Conservation (phyloP, 2,888 invertebrate genomes). For the Tetragnatha montana region DNA sequence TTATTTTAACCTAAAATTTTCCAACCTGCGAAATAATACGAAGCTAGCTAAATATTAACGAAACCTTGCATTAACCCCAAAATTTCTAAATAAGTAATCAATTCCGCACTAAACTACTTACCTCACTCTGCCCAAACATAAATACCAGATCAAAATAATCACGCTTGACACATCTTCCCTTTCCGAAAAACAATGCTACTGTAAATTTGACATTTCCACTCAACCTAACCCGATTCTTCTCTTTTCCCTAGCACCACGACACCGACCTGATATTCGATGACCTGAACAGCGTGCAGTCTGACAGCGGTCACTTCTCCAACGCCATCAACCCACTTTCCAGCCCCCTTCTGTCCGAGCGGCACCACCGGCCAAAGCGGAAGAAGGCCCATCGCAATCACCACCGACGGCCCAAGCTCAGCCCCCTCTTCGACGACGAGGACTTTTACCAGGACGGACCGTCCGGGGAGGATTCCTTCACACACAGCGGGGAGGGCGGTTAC, state of each 20-base stretch:
- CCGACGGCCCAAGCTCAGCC: not conserved
- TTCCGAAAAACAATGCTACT: too few species aligned
- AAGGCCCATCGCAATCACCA: constrained; percentile 10
- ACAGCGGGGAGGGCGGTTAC: constrained; percentile 41
- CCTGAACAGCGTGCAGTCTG: constrained; percentile 42
- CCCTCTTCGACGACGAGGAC: constrained; percentile 66
- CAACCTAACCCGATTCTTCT: not conserved
- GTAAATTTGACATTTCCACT: too few species aligned
- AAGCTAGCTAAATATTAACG: too few species aligned
- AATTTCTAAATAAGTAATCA: too few species aligned
- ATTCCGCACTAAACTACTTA: too few species aligned
- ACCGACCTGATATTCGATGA: constrained; percentile 69
- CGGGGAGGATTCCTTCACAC: constrained; percentile 21
- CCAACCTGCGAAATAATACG: too few species aligned
- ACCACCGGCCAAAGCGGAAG: constrained; percentile 25
- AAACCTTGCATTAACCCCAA: too few species aligned
- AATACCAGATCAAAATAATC: too few species aligned
- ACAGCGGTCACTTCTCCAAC: constrained; percentile 54
- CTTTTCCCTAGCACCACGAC: constrained; percentile 57
- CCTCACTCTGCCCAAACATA: too few species aligned
- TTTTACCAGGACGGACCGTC: constrained; percentile 68
- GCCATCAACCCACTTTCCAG: constrained; percentile 67
- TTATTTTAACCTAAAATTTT: too few species aligned
- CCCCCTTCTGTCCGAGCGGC: constrained; percentile 33
- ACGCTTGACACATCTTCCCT: too few species aligned